Base-by-base conservation (phyloP, 2,797 vertebrate species). In the Anguilla megastoma region DNA sequence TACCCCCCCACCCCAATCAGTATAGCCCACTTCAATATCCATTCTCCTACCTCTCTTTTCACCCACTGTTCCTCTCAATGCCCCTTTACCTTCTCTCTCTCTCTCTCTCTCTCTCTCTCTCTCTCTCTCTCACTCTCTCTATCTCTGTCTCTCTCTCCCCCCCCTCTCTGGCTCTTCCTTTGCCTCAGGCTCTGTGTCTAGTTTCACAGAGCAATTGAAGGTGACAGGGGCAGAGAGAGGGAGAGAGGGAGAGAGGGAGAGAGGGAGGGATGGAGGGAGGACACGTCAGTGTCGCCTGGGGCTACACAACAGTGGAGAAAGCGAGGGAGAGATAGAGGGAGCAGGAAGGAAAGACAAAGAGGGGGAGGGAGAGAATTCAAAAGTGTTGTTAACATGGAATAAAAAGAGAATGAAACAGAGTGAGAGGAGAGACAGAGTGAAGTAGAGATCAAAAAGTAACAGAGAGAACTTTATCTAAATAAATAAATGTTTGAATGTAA, bases 181-280 rank as follows among this genome's bases (percentile, higher is more conserved):
- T 84, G 93, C 95, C 95, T 92, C 92, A 92, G 95, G 95, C 95
- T 90, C 90, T 94, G 94, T 94, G 94, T 96, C 95, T 95, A 93
- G 92, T 95, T 95, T 95, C 95, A 95, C 93, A 95, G 94, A 94
- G 93, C 95, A 95, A 95, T 95, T 95, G 95, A 95, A 95, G 94
- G 94, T 94, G 94, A 96, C 94, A 96, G 95, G 95, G 95, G 95
- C 92, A 95, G 94, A 94, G 95, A 91, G 82, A 54, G 83, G 54
- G 86, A 27, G 71, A 10, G 33, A 33, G 33, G 33, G 33, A 33
- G 33, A n/a, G 88, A 82, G 90, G 79, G 85, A 89, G 88, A 14
- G 88, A 76, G 90, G 79, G 86, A 89, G 88, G 79, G 94, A 95
- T 91, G 91, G 94, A 93, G 95, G 93, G 95, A 95, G 94, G 94